Evolutionary conservation across 2,888 invertebrate genomes (phyloP).

Genomic region (Diabrotica balteata): DNA sequence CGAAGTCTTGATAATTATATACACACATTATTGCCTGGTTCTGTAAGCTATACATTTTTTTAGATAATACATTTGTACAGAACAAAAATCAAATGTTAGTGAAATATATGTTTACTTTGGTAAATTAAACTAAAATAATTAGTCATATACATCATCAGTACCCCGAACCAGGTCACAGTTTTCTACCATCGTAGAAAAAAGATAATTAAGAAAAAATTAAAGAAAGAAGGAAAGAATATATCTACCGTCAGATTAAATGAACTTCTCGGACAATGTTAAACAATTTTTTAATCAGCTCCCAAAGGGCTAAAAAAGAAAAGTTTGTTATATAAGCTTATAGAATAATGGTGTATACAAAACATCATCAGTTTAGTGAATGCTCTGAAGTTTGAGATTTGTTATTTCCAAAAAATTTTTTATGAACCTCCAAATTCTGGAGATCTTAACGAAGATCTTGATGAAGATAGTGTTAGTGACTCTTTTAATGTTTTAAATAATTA

Average conservation of each 20-base stretch:
- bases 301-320: neutral
- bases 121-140: neutral
- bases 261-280: slow-evolving; percentile 1
- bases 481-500: too few relatives aligned
- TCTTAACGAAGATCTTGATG: neutral
- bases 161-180: slow-evolving; percentile 32
- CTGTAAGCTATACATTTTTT: too few relatives aligned
- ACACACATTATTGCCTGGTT: too few relatives aligned
- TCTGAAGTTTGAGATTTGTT: neutral
- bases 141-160: slow-evolving; percentile 24
- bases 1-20: too few relatives aligned
- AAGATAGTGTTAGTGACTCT: neutral
- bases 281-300: slow-evolving; percentile 1
- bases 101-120: too few relatives aligned
- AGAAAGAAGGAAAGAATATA: slow-evolving; percentile 20
- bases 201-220: neutral
- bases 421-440: neutral
- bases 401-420: neutral
- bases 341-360: neutral
- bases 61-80: too few relatives aligned
- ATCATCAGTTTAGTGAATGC: neutral
- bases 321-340: neutral
- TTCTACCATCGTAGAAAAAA: slow-evolving; percentile 21
- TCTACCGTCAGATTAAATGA: neutral
- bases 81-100: too few relatives aligned